These are phyloP conservation scores for Epinotia demarniana DNA, from an alignment of 2,888 invertebrate species.

Conservation along the genomic window DNA sequence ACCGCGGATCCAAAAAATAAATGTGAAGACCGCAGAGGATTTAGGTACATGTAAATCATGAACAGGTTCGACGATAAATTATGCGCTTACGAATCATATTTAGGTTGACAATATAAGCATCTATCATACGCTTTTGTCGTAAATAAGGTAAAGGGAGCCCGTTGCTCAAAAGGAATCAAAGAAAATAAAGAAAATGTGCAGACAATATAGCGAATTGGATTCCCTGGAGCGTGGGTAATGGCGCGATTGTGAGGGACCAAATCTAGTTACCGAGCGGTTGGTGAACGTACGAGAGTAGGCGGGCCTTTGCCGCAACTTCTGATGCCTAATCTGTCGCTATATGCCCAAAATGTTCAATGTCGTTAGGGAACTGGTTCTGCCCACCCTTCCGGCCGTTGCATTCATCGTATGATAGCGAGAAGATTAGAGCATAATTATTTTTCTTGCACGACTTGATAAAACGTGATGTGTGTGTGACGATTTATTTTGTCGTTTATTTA, in stretches of 20 bases:
- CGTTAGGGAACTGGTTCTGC: too few relatives aligned
- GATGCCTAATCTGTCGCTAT: neutral
- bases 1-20: too few relatives aligned
- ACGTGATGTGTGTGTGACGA: neutral
- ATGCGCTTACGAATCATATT: constrained; percentile 47
- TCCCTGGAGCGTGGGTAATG: constrained; percentile 63
- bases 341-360: neutral
- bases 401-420: neutral
- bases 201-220: constrained; percentile 63
- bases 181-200: constrained; percentile 49
- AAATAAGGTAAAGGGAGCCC: constrained; percentile 49
- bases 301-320: constrained; percentile 9
- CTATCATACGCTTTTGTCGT: constrained; percentile 42
- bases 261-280: constrained; percentile 65
- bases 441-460: neutral
- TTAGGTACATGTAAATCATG: neutral
- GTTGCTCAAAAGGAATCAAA: constrained; percentile 50
- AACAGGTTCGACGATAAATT: constrained; percentile 10
- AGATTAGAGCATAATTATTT: neutral
- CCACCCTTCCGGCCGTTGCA: too few relatives aligned
- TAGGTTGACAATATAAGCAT: constrained; percentile 44
- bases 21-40: too few relatives aligned
- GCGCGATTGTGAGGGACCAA: constrained; percentile 64
- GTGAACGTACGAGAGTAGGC: constrained; percentile 29
- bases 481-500: neutral